Conservation (phyloP, 2,797 vertebrate species). For the Epinephelus coioides region DNA sequence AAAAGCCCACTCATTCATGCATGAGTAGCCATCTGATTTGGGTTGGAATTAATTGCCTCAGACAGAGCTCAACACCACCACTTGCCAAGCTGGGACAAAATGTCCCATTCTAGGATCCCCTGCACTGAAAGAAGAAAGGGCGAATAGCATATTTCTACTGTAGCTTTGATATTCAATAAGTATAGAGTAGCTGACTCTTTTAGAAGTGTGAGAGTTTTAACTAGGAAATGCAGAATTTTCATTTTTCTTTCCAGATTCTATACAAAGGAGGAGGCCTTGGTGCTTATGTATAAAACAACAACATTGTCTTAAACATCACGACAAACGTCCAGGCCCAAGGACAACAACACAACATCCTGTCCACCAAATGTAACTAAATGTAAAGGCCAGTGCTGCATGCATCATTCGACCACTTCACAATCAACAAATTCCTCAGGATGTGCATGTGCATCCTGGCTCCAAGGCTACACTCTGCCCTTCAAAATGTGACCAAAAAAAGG, state of each 20-base stretch:
- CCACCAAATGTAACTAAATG: constrained; percentile 32
- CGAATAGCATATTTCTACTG: constrained; percentile 6
- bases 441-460: constrained; percentile 37
- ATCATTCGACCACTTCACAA: constrained; percentile 33
- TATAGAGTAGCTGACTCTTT: constrained; percentile 3
- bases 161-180: constrained; percentile 18
- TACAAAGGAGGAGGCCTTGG: neutral
- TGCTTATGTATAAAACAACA: too few relatives aligned
- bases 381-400: constrained; percentile 4
- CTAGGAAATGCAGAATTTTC: neutral
- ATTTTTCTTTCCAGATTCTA: neutral
- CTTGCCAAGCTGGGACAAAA: constrained; percentile 41
- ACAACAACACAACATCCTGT: constrained; percentile 22
- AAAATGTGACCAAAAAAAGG: constrained; percentile 53
- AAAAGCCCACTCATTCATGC: constrained; percentile 53
- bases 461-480: constrained; percentile 63
- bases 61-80: constrained; percentile 37
- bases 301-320: neutral
- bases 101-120: constrained; percentile 33
- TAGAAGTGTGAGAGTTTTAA: constrained; percentile 3
- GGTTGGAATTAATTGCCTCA: constrained; percentile 63
- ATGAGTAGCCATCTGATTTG: constrained; percentile 64
- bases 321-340: neutral
- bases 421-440: constrained; percentile 51
- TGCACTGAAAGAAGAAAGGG: neutral